Evolutionary conservation across 2,888 invertebrate species (phyloP).

Genomic region (Scaptomyza caliginosa): DNA sequence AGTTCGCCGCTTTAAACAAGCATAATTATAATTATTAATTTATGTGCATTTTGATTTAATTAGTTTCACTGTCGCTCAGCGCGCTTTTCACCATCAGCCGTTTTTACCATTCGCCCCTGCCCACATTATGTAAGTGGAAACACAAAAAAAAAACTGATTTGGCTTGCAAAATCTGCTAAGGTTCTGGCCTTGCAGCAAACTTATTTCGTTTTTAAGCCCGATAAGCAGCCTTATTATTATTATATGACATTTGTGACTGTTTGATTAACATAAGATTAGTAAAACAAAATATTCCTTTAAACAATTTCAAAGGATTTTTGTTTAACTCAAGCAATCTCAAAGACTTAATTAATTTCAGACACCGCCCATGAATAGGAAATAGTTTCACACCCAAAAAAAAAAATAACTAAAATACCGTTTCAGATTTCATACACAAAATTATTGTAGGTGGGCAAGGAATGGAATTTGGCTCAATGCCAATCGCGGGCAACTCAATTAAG

Average conservation of each 20-base stretch:
- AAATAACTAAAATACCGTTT: background rate
- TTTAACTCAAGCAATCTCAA: too few species aligned
- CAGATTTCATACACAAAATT: slow-evolving; percentile 2
- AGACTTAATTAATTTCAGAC: background rate
- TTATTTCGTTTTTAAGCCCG: slow-evolving; percentile 9
- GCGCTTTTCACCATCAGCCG: background rate
- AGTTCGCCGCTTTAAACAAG: slow-evolving; percentile 13
- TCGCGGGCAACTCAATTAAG: slow-evolving; percentile 30
- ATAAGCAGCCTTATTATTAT: slow-evolving; percentile 43
- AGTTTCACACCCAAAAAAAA: background rate
- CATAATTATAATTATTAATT: slow-evolving; percentile 44
- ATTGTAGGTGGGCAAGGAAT: background rate
- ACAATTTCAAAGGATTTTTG: too few species aligned
- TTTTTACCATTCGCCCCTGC: background rate
- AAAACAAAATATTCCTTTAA: too few species aligned
- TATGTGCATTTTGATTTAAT: slow-evolving; percentile 49
- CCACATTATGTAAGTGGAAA: slow-evolving; percentile 6
- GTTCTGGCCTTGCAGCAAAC: background rate
- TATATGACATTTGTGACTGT: slow-evolving; percentile 25
- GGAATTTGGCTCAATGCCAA: background rate
- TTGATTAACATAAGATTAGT: slow-evolving; percentile 35
- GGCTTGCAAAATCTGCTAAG: background rate
- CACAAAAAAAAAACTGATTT: background rate
- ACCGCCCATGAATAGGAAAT: background rate
- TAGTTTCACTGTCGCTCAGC: slow-evolving; percentile 13